Percentiles rank a stretch among this genome's conserved stretches.
phyloP scores from a whole-genome alignment of 2,797 vertebrate genomes.

The Sebastes miniatus region DNA sequence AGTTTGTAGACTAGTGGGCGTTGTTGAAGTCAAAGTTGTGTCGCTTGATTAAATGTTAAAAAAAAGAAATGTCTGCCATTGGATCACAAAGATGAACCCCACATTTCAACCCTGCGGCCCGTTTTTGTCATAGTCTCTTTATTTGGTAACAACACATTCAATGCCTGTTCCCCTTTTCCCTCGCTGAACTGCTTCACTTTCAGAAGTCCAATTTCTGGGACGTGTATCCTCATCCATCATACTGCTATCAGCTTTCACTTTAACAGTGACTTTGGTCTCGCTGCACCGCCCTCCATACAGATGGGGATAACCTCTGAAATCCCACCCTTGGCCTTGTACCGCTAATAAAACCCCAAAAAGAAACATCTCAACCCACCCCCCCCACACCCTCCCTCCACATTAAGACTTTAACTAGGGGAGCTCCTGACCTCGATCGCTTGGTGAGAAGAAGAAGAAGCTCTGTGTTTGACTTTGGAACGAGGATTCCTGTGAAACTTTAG shows the following conservation, averaged over 20 bases:
- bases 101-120: not conserved
- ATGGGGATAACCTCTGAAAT: conserved; percentile 58
- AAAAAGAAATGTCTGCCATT: not conserved
- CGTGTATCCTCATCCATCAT: conserved; percentile 77
- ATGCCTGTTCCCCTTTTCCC: not conserved
- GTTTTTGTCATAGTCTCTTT: conserved; percentile 12
- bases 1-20: not conserved
- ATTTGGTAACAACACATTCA: not conserved
- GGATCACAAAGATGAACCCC: not conserved
- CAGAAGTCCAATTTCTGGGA: conserved; percentile 35
- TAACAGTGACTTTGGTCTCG: conserved; percentile 46
- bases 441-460: conserved; percentile 53
- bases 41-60: not conserved
- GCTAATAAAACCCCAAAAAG: conserved; percentile 49
- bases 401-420: conserved; percentile 32
- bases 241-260: conserved; percentile 60
- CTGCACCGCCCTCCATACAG: conserved; percentile 60
- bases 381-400: not conserved
- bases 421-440: conserved; percentile 13
- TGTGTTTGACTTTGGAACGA: conserved; percentile 63
- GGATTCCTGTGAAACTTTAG: conserved; percentile 62
- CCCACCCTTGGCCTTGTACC: conserved; percentile 58
- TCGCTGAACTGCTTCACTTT: conserved; percentile 3
- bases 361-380: conserved; percentile 18
- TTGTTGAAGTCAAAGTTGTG: not conserved